Percentiles rank a stretch among this genome's conserved stretches.
phyloP scores from a whole-genome alignment of 2,888 invertebrate species.

The Ophion slaviceki region DNA sequence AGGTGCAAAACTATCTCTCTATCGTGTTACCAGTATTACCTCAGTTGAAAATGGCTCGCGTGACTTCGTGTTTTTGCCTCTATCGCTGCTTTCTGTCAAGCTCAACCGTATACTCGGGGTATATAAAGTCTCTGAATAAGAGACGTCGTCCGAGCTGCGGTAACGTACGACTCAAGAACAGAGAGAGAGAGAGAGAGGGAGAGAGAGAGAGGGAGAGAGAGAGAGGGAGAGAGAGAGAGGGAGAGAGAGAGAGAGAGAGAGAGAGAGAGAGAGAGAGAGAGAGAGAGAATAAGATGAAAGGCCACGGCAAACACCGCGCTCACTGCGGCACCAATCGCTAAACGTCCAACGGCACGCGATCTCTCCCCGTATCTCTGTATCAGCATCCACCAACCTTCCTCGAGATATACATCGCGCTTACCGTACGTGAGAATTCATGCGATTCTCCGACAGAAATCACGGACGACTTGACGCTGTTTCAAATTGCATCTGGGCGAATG shows the following conservation, averaged over 20 bases:
- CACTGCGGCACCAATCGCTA: constrained; percentile 66
- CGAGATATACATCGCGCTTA: constrained; percentile 11
- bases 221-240: constrained; percentile 17
- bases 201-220: constrained; percentile 34
- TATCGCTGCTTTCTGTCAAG: constrained; percentile 49
- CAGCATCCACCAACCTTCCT: constrained; percentile 40
- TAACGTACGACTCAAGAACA: constrained; percentile 43
- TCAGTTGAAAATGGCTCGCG: constrained; percentile 46
- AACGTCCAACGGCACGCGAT: constrained; percentile 68
- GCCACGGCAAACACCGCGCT: constrained; percentile 52
- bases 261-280: constrained; percentile 4
- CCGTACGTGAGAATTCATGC: constrained; percentile 45
- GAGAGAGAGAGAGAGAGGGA: constrained; percentile 16
- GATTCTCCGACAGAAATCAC: constrained; percentile 46
- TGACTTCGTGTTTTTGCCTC: constrained; percentile 43
- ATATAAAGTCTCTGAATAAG: constrained; percentile 39
- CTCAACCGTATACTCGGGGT: constrained; percentile 6
- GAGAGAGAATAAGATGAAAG: constrained; percentile 60
- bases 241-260: too few relatives aligned
- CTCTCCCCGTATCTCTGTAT: constrained; percentile 53
- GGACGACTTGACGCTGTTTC: constrained; percentile 9
- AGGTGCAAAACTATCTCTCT: constrained; percentile 47
- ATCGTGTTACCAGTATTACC: constrained; percentile 35
- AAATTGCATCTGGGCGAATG: background rate
- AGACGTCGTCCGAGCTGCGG: constrained; percentile 18